phyloP scores from a whole-genome alignment of 2,888 invertebrate species.

The Himalopsyche kuldschensis region DNA sequence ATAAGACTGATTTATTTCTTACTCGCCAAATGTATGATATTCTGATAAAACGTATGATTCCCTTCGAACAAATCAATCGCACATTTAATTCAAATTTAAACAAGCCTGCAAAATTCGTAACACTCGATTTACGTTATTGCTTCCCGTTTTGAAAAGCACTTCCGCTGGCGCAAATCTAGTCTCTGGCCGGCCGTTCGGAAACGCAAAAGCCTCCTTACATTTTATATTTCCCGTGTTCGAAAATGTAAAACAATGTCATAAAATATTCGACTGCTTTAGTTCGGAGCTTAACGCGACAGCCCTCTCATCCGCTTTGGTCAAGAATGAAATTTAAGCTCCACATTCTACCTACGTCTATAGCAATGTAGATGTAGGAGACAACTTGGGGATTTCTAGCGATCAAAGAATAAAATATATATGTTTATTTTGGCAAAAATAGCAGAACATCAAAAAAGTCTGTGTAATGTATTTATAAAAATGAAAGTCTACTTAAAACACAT shows the following conservation, averaged over 20 bases:
- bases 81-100: neutral
- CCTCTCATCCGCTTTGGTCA: constrained; percentile 15
- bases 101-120: neutral
- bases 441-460: too few relatives aligned
- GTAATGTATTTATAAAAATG: too few relatives aligned
- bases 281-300: constrained; percentile 1
- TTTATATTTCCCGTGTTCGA: constrained; percentile 8
- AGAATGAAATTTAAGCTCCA: constrained; percentile 18
- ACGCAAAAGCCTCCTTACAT: constrained; percentile 10
- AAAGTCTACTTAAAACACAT: too few relatives aligned
- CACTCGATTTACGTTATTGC: neutral
- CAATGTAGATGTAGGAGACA: neutral
- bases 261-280: constrained; percentile 15
- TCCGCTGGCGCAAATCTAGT: neutral
- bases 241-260: constrained; percentile 27
- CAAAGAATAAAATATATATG: too few relatives aligned
- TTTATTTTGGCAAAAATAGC: too few relatives aligned
- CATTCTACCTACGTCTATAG: too few relatives aligned
- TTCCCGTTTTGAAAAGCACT: neutral
- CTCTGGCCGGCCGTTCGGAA: constrained; percentile 7
- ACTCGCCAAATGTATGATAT: too few relatives aligned
- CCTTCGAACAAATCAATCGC: neutral
- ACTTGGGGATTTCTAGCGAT: neutral
- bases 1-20: too few relatives aligned
- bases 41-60: neutral